Evolutionary conservation across 1,140 invertebrate genomes (phyloP), one percentile per base, ranked within the genome.

Genomic region (Drosophila nikananu): DNA sequence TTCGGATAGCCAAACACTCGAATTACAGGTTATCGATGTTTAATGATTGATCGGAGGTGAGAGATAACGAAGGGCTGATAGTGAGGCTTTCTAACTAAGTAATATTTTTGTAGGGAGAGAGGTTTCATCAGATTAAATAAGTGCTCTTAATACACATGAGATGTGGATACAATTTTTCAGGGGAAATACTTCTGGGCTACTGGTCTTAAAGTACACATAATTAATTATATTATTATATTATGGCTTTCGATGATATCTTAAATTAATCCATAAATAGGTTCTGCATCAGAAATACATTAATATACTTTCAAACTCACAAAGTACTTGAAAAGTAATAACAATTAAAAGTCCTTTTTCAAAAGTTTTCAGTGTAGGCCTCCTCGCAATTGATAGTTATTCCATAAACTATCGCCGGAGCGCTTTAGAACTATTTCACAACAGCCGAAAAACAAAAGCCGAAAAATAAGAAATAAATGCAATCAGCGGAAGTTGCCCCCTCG

Each of bases 391-490:
- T 87, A 68, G 83, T 79, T 81, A 60, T 79, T 60, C 63, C 68
- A 86, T 75, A 72, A 81, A 81, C 44, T 62, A 55, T 55, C 2
- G 52, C 21, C 55, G 62, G 67, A 3, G 55, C 35, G 32, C 83
- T 66, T 65, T 46, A 35, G 61, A 86, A 86, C 83, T 83, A 77
- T 83, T 61, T 39, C 80, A 70, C 49, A 80, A 67, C 52, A 61
- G n/a, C 63, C 52, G 17, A 62, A 73, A 77, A 80, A 77, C 80
- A 83, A 80, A 76, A 76, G 63, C 64, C 65, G 57, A 62, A 59
- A 76, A 70, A 59, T 54, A 52, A 59, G 49, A 75, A 86, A 76
- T 79, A 89, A 87, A 87, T 89, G 83, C 84, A 83, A 87, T 87
- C 84, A 77, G 80, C 49, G 73, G 77, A 65, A 63, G 65, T 46